phyloP scores from a whole-genome alignment of 2,888 invertebrate genomes.

The Minunthozetes semirufus region DNA sequence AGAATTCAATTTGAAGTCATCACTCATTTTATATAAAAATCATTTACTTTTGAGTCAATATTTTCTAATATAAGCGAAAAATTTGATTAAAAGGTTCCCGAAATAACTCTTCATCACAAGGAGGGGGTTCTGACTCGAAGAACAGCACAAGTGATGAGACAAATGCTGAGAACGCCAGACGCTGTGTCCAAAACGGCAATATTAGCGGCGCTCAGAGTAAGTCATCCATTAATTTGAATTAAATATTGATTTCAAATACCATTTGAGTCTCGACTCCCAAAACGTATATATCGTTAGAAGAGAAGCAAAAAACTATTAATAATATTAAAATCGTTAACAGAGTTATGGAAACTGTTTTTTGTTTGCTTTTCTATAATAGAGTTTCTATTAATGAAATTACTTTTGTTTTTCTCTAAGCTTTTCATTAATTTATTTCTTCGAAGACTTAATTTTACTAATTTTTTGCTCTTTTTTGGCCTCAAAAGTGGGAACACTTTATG shows the following conservation, averaged over 20 bases:
- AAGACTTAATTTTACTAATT: background rate
- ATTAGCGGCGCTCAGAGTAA: background rate
- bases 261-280: background rate
- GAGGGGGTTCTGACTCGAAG: background rate
- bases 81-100: background rate
- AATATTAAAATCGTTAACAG: background rate
- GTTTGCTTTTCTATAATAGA: no score
- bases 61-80: background rate
- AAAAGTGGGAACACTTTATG: constrained; percentile 24
- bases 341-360: background rate
- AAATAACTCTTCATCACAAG: constrained; percentile 2
- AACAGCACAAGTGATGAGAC: background rate
- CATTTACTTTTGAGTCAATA: background rate
- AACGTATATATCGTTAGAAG: background rate
- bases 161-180: constrained; percentile 13
- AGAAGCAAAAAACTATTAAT: background rate
- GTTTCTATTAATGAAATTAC: no score
- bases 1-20: background rate
- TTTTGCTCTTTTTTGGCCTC: background rate
- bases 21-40: background rate
- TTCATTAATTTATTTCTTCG: no score
- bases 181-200: background rate
- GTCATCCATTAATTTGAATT: background rate
- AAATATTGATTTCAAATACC: background rate
- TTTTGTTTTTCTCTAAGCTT: no score